Conservation (phyloP, 2,888 invertebrate species). For the Catocala nupta region DNA sequence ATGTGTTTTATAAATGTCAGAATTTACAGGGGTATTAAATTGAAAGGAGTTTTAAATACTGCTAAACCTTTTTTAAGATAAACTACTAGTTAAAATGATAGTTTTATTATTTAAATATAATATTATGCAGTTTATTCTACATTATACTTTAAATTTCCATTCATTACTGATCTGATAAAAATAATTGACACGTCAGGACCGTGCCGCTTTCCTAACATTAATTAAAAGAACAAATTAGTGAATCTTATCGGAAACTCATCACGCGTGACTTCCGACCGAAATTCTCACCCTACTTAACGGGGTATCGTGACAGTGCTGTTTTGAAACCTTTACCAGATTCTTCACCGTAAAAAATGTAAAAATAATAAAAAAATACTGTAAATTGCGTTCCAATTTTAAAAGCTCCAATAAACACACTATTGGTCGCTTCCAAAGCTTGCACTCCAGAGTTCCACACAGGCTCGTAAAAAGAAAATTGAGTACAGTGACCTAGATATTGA, state of each 20-base stretch:
- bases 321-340: conserved; percentile 24
- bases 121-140: too few relatives aligned
- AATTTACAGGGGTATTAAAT: too few relatives aligned
- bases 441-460: conserved; percentile 26
- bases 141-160: too few relatives aligned
- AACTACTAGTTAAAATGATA: too few relatives aligned
- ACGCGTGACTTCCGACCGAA: conserved; percentile 17
- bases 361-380: conserved; percentile 21
- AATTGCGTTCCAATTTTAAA: conserved; percentile 32
- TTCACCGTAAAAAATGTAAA: conserved; percentile 24
- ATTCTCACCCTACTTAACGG: conserved; percentile 36
- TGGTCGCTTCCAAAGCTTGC: conserved; percentile 13
- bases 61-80: too few relatives aligned
- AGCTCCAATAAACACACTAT: conserved; percentile 30
- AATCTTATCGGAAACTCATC: conserved; percentile 26
- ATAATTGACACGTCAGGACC: not conserved
- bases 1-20: not conserved
- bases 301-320: conserved; percentile 37
- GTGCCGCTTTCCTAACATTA: conserved; percentile 3
- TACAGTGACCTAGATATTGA: conserved; percentile 70
- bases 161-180: not conserved
- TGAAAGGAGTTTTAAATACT: too few relatives aligned
- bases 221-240: conserved; percentile 26
- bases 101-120: too few relatives aligned
- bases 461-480: conserved; percentile 45